Conservation (phyloP, 35 echinoderm and acorn worm genomes). For the Apostichopus californicus region DNA sequence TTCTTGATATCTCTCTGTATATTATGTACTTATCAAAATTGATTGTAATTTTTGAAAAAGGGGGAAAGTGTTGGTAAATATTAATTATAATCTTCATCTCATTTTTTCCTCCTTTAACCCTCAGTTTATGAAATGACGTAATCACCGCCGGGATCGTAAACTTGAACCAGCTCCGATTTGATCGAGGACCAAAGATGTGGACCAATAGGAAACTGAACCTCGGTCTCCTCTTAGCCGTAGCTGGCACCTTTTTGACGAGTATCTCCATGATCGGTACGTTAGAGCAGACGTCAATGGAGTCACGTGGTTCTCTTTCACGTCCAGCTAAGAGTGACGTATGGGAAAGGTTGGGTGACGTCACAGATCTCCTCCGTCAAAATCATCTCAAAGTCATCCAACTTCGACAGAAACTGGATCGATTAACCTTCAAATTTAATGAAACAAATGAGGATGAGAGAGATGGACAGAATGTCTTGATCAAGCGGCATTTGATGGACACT, state of each 20-base stretch:
- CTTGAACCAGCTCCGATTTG: too few species aligned
- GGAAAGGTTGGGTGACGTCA: neutral
- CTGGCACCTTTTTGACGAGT: slow-evolving; percentile 13
- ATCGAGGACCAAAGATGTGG: too few species aligned
- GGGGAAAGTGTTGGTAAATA: too few species aligned
- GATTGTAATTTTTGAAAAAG: too few species aligned
- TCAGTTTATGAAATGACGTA: too few species aligned
- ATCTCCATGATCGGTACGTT: slow-evolving; percentile 4
- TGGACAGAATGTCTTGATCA: slow-evolving; percentile 2
- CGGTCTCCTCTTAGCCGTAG: neutral
- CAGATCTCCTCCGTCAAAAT: neutral
- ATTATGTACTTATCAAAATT: too few species aligned
- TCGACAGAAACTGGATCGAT: slow-evolving; percentile 5
- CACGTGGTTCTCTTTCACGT: neutral
- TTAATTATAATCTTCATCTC: too few species aligned
- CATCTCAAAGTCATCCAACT: neutral
- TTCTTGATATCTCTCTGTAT: too few species aligned
- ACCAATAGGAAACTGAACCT: neutral
- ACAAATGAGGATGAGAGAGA: neutral
- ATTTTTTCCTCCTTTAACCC: too few species aligned
- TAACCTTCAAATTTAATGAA: neutral
- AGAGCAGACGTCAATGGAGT: neutral
- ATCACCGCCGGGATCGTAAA: too few species aligned
- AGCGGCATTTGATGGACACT: slow-evolving; percentile 38
- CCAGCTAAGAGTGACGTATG: neutral